These are phyloP conservation scores for Masnerella sp. DNA, from an alignment of 2,888 invertebrate genomes.

Conservation along the genomic window DNA sequence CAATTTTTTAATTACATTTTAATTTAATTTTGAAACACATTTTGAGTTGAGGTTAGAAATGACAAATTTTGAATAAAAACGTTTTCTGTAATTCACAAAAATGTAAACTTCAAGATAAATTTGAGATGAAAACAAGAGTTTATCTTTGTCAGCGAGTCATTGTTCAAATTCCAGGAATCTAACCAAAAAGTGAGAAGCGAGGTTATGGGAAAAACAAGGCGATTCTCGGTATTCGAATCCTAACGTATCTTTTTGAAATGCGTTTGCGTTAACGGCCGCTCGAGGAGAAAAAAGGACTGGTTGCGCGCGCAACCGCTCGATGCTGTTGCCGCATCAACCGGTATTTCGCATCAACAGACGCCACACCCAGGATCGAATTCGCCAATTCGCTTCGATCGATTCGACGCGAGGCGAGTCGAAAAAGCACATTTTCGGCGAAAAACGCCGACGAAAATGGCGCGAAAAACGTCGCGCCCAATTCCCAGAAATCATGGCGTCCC, in stretches of 20 bases:
- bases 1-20: too few relatives aligned
- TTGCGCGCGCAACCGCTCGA: constrained; percentile 76
- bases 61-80: too few relatives aligned
- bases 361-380: constrained; percentile 70
- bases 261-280: constrained; percentile 14
- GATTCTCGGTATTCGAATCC: constrained; percentile 4
- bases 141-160: too few relatives aligned
- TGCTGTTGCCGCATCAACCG: constrained; percentile 72
- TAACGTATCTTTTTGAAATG: constrained; percentile 46
- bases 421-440: too few relatives aligned
- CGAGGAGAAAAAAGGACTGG: constrained; percentile 42
- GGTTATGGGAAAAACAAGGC: constrained; percentile 9
- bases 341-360: constrained; percentile 64
- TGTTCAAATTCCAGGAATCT: too few relatives aligned
- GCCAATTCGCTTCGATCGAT: constrained; percentile 20
- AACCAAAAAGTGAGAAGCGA: background rate
- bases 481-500: constrained; percentile 31
- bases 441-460: too few relatives aligned
- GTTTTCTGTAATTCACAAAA: too few relatives aligned
- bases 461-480: constrained; percentile 16
- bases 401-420: too few relatives aligned
- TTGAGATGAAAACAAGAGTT: too few relatives aligned
- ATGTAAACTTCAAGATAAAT: too few relatives aligned
- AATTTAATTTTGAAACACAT: too few relatives aligned
- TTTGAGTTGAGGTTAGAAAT: too few relatives aligned